Percentiles rank a stretch among this genome's conserved stretches.
These are phyloP conservation scores for Heliothis subflexa DNA, from an alignment of 1,140 invertebrate species.

Conservation along the genomic window DNA sequence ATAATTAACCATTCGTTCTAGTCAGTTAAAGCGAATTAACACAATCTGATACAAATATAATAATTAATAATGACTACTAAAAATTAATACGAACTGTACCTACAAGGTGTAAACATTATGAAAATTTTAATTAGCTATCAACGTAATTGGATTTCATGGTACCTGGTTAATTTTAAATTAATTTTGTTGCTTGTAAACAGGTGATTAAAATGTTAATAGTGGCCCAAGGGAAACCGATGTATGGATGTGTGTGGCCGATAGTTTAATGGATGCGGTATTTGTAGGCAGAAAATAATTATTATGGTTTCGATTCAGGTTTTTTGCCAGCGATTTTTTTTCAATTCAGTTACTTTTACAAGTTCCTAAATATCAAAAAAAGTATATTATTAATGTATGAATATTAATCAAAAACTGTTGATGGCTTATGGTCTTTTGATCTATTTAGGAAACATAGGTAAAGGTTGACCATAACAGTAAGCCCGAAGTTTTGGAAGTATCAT, in stretches of 20 bases:
- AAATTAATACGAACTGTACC: neutral
- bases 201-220: constrained; percentile 60
- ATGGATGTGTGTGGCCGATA: neutral
- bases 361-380: too few species aligned
- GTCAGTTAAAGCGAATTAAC: neutral
- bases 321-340: too few species aligned
- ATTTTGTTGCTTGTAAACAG: constrained; percentile 55
- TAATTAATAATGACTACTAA: constrained; percentile 13
- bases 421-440: too few species aligned
- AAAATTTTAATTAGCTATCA: constrained; percentile 48
- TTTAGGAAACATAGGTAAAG: too few species aligned
- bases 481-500: too few species aligned
- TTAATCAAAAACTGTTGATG: too few species aligned
- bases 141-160: constrained; percentile 51
- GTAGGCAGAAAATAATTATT: neutral
- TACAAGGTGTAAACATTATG: constrained; percentile 43
- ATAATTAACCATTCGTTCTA: neutral
- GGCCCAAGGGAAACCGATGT: constrained; percentile 47
- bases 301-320: too few species aligned
- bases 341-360: too few species aligned
- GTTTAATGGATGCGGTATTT: constrained; percentile 46
- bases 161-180: constrained; percentile 54
- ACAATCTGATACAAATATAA: constrained; percentile 9
- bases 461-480: too few species aligned
- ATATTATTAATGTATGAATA: too few species aligned